phyloP scores from a whole-genome alignment of 2,113 vertebrate genomes.

The Ptychochromis oligacanthus region DNA sequence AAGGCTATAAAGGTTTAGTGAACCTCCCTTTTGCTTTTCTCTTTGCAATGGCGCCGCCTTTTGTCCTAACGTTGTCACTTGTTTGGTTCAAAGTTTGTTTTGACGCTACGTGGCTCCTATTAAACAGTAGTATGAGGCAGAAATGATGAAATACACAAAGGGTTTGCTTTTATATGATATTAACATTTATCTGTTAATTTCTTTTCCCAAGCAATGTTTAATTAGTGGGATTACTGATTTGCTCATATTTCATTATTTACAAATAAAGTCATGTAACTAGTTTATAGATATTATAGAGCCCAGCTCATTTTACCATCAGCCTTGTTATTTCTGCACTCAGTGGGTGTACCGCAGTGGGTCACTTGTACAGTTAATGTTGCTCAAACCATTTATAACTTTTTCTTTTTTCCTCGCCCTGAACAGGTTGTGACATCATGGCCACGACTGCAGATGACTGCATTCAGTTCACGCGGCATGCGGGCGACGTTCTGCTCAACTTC shows the following conservation, averaged over 20 bases:
- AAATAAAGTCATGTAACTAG: not conserved
- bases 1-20: not conserved
- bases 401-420: no score
- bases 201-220: not conserved
- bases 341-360: not conserved
- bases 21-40: not conserved
- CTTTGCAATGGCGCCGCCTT: conserved; percentile 47
- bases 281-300: no score
- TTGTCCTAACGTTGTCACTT: conserved; percentile 40
- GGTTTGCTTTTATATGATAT: no score
- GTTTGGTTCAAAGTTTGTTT: conserved; percentile 2
- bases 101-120: not conserved
- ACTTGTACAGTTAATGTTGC: not conserved
- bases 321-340: not conserved
- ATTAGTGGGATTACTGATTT: not conserved
- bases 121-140: not conserved
- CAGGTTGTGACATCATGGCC: conserved; percentile 84
- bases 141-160: no score
- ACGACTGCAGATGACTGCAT: conserved; percentile 91
- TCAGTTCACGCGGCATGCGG: conserved; percentile 95
- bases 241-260: not conserved
- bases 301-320: not conserved
- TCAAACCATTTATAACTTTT: not conserved
- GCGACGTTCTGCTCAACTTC: conserved; percentile 95
- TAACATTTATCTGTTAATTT: not conserved